Percentiles rank a stretch among this genome's conserved stretches.
Evolutionary conservation across 2,113 vertebrate genomes (phyloP).

Genomic region (Erythrocebus patas): DNA sequence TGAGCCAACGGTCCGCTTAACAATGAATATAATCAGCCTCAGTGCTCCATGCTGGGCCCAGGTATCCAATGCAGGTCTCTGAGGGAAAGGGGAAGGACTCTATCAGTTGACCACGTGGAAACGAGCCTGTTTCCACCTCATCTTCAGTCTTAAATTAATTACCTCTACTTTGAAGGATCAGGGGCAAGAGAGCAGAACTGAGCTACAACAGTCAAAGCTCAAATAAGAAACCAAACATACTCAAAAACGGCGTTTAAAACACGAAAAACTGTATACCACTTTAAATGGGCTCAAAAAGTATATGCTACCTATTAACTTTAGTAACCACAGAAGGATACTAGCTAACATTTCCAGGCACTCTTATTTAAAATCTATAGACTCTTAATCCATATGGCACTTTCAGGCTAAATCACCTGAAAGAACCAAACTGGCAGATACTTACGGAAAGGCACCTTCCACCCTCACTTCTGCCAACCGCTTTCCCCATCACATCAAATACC

Average conservation of each 20-base stretch:
- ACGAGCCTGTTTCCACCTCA: background rate
- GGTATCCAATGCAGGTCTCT: background rate
- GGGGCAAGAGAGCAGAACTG: background rate
- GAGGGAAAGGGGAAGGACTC: background rate
- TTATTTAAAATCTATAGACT: background rate
- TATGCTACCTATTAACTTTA: background rate
- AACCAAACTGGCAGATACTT: background rate
- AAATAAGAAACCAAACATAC: background rate
- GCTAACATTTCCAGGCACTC: background rate
- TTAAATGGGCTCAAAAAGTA: background rate
- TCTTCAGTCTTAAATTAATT: background rate
- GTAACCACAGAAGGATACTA: background rate
- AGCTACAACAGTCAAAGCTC: background rate
- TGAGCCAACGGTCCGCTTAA: too few species aligned
- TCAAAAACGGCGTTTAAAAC: background rate
- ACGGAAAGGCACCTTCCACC: background rate
- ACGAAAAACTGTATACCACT: background rate
- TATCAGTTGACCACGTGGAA: background rate
- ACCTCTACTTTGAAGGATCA: background rate
- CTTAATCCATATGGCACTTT: rapidly evolving
- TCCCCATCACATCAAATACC: background rate
- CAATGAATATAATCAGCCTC: background rate
- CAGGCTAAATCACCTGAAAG: background rate
- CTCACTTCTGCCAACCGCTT: background rate
- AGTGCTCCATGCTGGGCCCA: background rate